Conservation (phyloP, 2,888 invertebrate species). For the Mesorhabditis sp. region DNA sequence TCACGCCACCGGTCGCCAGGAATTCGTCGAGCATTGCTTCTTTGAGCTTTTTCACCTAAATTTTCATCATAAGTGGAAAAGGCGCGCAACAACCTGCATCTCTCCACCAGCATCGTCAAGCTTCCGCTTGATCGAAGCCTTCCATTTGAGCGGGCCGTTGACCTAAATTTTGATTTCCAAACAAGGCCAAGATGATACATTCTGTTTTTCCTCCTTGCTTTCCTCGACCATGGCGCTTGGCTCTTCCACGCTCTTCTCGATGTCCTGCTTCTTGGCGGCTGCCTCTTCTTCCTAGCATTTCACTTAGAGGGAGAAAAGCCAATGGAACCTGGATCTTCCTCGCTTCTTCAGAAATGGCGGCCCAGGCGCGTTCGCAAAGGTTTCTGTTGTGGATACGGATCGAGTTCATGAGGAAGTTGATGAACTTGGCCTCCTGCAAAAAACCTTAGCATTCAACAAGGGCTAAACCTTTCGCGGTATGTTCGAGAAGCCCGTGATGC, state of each 20-base stretch:
- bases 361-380: constrained; percentile 37
- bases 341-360: constrained; percentile 40
- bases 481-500: constrained; percentile 40
- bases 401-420: constrained; percentile 51
- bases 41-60: constrained; percentile 28
- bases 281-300: constrained; percentile 18
- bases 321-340: constrained; percentile 37
- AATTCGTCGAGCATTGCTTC: constrained; percentile 24
- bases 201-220: constrained; percentile 14
- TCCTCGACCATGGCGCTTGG: constrained; percentile 9
- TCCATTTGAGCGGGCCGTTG: constrained; percentile 35
- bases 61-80: constrained; percentile 4
- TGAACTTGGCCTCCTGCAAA: constrained; percentile 48
- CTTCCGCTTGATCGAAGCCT: constrained; percentile 40
- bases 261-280: constrained; percentile 21
- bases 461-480: constrained; percentile 44
- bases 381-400: constrained; percentile 26
- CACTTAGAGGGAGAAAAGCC: constrained; percentile 9
- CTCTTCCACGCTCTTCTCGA: constrained; percentile 13
- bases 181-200: no score
- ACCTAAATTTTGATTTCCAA: background rate
- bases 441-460: background rate
- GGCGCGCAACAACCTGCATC: constrained; percentile 22
- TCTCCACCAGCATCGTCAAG: constrained; percentile 39
- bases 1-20: constrained; percentile 12